phyloP scores from a whole-genome alignment of 2,888 invertebrate genomes.

The Lasius fuliginosus region DNA sequence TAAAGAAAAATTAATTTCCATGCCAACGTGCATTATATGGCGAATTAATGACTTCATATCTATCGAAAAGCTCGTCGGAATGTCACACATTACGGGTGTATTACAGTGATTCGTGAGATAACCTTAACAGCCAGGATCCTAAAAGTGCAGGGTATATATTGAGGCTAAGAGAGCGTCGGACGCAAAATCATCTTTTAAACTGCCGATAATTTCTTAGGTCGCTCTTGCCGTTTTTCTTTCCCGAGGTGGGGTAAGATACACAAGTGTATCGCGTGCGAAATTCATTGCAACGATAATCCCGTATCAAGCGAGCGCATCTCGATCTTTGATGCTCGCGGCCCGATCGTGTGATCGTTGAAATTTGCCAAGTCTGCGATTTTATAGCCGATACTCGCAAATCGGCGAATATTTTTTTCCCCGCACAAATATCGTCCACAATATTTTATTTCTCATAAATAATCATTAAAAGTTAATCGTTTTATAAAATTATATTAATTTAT shows the following conservation, averaged over 20 bases:
- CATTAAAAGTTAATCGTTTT: conserved; percentile 36
- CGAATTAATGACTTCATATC: conserved; percentile 32
- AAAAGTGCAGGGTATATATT: conserved; percentile 56
- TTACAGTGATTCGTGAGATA: conserved; percentile 73
- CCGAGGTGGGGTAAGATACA: conserved; percentile 17
- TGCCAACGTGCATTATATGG: neutral
- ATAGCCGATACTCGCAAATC: neutral
- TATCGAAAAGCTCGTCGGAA: conserved; percentile 58
- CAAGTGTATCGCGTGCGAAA: conserved; percentile 46
- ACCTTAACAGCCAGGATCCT: conserved; percentile 60
- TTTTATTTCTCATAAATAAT: conserved; percentile 37
- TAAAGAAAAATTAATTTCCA: neutral
- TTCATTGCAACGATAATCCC: conserved; percentile 29
- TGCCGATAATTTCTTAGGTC: conserved; percentile 75
- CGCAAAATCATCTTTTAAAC: conserved; percentile 74
- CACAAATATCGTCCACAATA: neutral
- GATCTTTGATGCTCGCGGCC: conserved; percentile 28
- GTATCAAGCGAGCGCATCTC: conserved; percentile 39
- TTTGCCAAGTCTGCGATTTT: conserved; percentile 21
- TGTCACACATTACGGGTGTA: conserved; percentile 72
- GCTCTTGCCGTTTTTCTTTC: conserved; percentile 36
- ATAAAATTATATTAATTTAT: conserved; percentile 43
- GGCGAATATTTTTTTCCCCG: neutral
- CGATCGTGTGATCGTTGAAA: conserved; percentile 26
- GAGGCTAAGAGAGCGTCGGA: conserved; percentile 60